Base-by-base conservation (phyloP, 2,888 invertebrate species). In the Ophioninae sp. region DNA sequence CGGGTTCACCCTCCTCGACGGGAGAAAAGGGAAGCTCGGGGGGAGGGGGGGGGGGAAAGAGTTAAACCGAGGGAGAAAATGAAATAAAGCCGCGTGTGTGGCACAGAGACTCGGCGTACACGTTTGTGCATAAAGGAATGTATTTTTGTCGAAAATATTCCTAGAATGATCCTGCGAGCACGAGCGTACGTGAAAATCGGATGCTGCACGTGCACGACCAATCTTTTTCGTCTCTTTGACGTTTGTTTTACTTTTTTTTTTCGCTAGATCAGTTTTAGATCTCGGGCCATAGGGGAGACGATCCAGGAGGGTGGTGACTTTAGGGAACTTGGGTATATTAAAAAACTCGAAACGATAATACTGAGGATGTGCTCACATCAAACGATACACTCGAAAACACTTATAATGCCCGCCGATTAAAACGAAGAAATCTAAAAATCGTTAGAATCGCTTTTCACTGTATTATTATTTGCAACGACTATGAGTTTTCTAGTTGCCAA, bases 1-100 rank as follows among this genome's bases (percentile, higher is more conserved):
- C 62, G 37, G 10, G 56, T 73, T 61, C 23, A 21, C 39, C 62
- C 62, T 72, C 59, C 20, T 7, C 8, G 17, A 57, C 10, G 30
- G 21, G 73, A 44, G 17, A 57, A 44, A 62, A 8, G 50, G 44
- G 21, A 20, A 69, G 41, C 37, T 21, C 13, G 7, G 23, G 0
- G 6, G 23, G n/a, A 64, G 30, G 64, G 50, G 50, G 62, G 74
- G 17, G 7, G 17, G 10, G 56, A 41, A 23, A 39, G 65, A 65
- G 64, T 70, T 17, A 70, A 65, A 65, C 50, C 20, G n/a, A 41
- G 37, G 37, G 59, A 59, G 37, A 76, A 67, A 76, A 76, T 59
- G 79, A 37, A 59, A 74, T 21, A 50, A 67, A 44, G 61, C 79
- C 21, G 44, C 74, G 67, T 61, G 79, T 74, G 74, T 59, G 79